Conservation (phyloP, 2,888 invertebrate species). For the Cyaniris semiargus region DNA sequence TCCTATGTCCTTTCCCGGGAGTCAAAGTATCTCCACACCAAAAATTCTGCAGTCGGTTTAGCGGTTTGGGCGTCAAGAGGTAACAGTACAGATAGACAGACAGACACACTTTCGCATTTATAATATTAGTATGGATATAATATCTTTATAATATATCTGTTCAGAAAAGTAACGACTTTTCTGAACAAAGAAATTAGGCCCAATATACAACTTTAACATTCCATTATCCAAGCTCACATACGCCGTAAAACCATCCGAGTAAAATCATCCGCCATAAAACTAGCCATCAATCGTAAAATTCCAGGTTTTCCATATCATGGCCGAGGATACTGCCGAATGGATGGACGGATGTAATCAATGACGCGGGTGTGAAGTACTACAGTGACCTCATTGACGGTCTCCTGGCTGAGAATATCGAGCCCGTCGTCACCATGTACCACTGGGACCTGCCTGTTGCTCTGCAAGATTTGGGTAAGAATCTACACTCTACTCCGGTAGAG, state of each 20-base stretch:
- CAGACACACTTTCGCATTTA: too few species aligned
- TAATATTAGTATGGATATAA: too few species aligned
- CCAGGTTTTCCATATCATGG: constrained; percentile 84
- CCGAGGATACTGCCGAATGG: constrained; percentile 84
- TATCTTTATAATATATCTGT: too few species aligned
- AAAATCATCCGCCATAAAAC: neutral
- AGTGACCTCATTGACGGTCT: constrained; percentile 84
- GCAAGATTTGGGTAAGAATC: constrained; percentile 46
- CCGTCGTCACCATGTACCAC: constrained; percentile 81
- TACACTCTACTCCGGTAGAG: neutral
- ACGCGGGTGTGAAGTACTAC: constrained; percentile 85
- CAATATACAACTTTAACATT: neutral
- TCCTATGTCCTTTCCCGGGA: too few species aligned
- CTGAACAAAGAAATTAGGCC: too few species aligned
- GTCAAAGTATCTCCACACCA: too few species aligned
- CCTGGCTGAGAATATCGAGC: constrained; percentile 78
- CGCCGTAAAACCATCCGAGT: neutral
- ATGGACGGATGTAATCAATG: constrained; percentile 78
- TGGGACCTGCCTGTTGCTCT: constrained; percentile 79
- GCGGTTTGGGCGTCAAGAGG: too few species aligned
- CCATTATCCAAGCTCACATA: neutral
- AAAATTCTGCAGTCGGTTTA: too few species aligned
- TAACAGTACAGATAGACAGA: too few species aligned
- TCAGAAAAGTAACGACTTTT: too few species aligned
- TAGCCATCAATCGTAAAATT: neutral